Base-by-base conservation (phyloP, 2,113 vertebrate species). In the Rhabdornis inornatus region DNA sequence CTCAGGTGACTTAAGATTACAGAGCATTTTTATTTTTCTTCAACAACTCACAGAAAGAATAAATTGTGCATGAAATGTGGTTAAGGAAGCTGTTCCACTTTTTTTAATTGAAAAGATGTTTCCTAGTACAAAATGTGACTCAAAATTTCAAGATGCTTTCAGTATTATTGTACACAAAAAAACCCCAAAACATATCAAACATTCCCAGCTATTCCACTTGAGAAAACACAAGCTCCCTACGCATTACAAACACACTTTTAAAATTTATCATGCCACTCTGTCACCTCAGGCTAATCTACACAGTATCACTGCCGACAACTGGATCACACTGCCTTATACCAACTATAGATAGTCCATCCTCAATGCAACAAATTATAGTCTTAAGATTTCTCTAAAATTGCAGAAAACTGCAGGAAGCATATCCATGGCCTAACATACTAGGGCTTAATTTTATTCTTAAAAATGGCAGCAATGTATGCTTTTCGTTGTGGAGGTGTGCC, bases 401-500 rank as follows among this genome's bases (percentile, higher is more conserved):
- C 4, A 86, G 33, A 83, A 89, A 86, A 72, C 25, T 81, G 61
- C 33, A 94, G 42, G 47, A 86, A 95, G 47, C 44, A 84, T 15
- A 1, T 57, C 63, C 39, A 63, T 30, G 53, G 24, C 33, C 65
- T 28, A 71, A 20, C 40, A 72, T 33, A 68, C 11, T 31, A 44
- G 33, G 45, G 40, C 61, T 75, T 93, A 44, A 74, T 79, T 94
- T 96, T 83, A 57, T 80, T 86, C 37, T 93, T 81, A 52, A 83
- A 93, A 96, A 83, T 59, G 65, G 79, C 88, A 92, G 85, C 60
- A 89, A 64, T 21, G 17, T 90, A 83, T 87, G 83, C 56, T 94
- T 81, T 83, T 87, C 66, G 69, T 89, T 90, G 83, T 71, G 93
- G 76, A 95, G 60, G 88, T 86, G 60, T 71, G 83, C 92, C 85